Conservation (phyloP, 2,113 vertebrate species). For the Origma solitaria region DNA sequence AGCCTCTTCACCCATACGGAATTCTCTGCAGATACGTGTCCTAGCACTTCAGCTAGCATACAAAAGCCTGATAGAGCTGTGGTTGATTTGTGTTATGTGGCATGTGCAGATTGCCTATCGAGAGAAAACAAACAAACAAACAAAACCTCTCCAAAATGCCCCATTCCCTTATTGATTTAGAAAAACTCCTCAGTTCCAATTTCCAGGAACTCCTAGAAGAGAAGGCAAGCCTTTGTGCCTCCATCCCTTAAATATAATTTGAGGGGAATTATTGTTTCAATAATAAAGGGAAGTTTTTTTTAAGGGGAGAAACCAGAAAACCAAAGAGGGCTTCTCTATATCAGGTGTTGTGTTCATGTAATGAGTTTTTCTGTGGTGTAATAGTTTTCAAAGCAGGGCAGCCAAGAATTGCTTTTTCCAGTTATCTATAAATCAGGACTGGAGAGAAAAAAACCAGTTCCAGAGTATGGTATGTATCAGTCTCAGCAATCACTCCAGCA, state of each 20-base stretch:
- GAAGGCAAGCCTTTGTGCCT: neutral
- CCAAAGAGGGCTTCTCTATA: neutral
- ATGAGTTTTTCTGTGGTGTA: neutral
- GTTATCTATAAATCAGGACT: slow-evolving; percentile 32
- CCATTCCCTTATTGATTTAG: neutral
- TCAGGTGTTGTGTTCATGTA: neutral
- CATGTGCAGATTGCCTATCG: neutral
- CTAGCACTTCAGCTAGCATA: neutral
- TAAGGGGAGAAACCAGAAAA: neutral
- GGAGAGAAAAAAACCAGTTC: neutral
- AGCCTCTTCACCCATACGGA: neutral
- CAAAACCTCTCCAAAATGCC: neutral
- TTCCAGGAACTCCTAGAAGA: neutral
- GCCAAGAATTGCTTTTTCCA: slow-evolving; percentile 4
- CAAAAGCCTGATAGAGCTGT: neutral
- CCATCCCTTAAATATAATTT: neutral
- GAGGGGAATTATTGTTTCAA: neutral
- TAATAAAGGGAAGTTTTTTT: neutral
- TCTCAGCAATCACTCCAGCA: neutral
- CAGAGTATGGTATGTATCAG: neutral
- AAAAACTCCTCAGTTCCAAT: neutral
- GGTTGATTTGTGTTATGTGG: neutral
- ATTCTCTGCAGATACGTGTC: neutral
- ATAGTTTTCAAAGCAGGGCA: slow-evolving; percentile 24
- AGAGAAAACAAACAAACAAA: neutral